These are phyloP conservation scores for Phortica okadai DNA, from an alignment of 2,888 invertebrate species.

Conservation along the genomic window DNA sequence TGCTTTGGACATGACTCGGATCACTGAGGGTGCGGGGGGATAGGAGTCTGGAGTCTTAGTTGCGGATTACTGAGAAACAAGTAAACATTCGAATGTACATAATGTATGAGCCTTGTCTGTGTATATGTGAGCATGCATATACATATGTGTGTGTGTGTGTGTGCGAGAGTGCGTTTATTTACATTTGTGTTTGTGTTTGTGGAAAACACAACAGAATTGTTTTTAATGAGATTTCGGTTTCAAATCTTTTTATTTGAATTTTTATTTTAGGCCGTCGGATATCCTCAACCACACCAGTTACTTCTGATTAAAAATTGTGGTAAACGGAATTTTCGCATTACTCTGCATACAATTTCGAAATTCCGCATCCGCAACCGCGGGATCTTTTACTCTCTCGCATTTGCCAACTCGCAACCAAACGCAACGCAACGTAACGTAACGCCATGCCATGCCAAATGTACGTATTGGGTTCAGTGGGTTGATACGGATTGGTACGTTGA, in stretches of 20 bases:
- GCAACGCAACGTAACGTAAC: slow-evolving; percentile 2
- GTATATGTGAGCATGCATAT: slow-evolving; percentile 42
- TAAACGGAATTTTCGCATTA: slow-evolving; percentile 41
- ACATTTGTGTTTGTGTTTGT: slow-evolving; percentile 38
- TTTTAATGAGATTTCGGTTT: slow-evolving; percentile 63
- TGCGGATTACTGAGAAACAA: slow-evolving; percentile 23
- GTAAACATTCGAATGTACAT: slow-evolving; percentile 26
- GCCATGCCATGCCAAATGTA: slow-evolving; percentile 46
- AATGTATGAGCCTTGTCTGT: slow-evolving; percentile 42
- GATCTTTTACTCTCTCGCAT: slow-evolving; percentile 33
- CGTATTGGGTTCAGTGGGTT: slow-evolving; percentile 39
- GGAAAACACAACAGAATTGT: slow-evolving; percentile 48
- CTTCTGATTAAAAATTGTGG: slow-evolving; percentile 64
- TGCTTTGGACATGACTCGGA: neutral
- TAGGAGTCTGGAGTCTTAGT: neutral
- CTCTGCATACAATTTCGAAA: slow-evolving; percentile 39
- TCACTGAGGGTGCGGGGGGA: neutral
- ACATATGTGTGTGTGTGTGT: slow-evolving; percentile 16
- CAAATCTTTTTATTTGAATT: slow-evolving; percentile 63
- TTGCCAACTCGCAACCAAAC: slow-evolving; percentile 33
- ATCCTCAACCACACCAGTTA: slow-evolving; percentile 63
- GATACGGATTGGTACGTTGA: slow-evolving; percentile 12
- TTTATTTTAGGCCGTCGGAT: slow-evolving; percentile 64
- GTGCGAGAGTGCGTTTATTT: slow-evolving; percentile 39
- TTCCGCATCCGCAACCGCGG: slow-evolving; percentile 29